These are phyloP conservation scores for Neomorphus geoffroyi DNA, from an alignment of 2,797 vertebrate species.

Conservation along the genomic window DNA sequence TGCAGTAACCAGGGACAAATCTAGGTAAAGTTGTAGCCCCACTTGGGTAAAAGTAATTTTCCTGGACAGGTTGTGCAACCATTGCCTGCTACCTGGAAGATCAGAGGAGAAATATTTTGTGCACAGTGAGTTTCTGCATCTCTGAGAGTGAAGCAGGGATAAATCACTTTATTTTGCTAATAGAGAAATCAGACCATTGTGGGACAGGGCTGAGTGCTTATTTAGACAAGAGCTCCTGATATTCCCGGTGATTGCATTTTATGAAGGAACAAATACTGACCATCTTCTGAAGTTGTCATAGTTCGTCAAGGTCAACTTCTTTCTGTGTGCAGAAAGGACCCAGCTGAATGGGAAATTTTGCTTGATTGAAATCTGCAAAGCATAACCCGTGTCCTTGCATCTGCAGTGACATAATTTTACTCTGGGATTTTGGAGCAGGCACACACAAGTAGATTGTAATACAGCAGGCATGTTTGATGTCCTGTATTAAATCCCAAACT, in stretches of 20 bases:
- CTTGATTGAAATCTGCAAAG: conserved; percentile 11
- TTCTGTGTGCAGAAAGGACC: neutral
- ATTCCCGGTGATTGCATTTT: neutral
- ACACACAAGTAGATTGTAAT: neutral
- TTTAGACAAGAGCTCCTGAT: neutral
- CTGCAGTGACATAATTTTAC: conserved; percentile 10
- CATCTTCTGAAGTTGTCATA: neutral
- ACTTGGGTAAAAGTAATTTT: neutral
- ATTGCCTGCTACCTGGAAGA: neutral
- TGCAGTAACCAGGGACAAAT: neutral
- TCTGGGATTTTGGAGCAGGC: conserved; percentile 1
- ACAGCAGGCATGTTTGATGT: neutral
- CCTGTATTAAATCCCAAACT: conserved; percentile 38
- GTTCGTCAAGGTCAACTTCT: neutral
- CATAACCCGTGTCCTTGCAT: neutral
- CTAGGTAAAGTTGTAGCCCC: neutral
- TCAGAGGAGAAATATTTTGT: neutral
- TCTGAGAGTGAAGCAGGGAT: neutral
- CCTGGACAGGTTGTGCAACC: neutral
- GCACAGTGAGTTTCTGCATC: neutral
- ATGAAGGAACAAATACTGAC: neutral
- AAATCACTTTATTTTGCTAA: neutral
- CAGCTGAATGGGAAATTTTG: neutral
- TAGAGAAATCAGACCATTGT: neutral
- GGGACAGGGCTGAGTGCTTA: neutral